A percentile compares a stretch with the other conserved stretches of the same genome.
Evolutionary conservation across 2,888 invertebrate species (phyloP).

Genomic region (Spisula subtruncata): DNA sequence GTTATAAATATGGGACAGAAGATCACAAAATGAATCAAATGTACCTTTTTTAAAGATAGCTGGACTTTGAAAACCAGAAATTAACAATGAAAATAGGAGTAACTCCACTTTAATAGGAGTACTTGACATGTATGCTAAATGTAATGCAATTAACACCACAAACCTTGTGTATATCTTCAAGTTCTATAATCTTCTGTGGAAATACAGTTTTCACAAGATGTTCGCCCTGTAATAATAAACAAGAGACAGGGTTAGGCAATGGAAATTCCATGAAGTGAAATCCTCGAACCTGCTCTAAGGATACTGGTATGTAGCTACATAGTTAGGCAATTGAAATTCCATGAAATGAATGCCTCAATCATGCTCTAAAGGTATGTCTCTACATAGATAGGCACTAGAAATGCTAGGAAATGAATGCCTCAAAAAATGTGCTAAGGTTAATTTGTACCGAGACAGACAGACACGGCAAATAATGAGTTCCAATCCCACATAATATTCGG

Average conservation of each 20-base stretch:
- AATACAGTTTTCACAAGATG: slow-evolving; percentile 95
- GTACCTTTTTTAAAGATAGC: too few relatives aligned
- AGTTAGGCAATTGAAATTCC: too few relatives aligned
- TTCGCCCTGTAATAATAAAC: slow-evolving; percentile 89
- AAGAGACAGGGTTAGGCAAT: not conserved
- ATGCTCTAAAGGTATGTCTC: too few relatives aligned
- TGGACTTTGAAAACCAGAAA: too few relatives aligned
- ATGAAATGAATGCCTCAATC: too few relatives aligned
- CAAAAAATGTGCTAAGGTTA: not conserved
- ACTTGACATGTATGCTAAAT: too few relatives aligned
- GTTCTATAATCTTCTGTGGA: slow-evolving; percentile 96
- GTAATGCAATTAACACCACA: not conserved
- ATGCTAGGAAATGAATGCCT: not conserved
- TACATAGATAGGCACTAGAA: not conserved
- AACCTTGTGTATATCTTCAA: slow-evolving; percentile 94
- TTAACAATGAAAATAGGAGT: too few relatives aligned
- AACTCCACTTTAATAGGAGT: too few relatives aligned
- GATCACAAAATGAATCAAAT: too few relatives aligned
- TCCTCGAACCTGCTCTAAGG: too few relatives aligned
- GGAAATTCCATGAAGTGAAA: not conserved
- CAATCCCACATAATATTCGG: not conserved
- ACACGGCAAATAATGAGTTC: not conserved
- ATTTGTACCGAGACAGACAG: not conserved
- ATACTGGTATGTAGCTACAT: too few relatives aligned
- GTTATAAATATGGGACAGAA: too few relatives aligned